Evolutionary conservation across 1,140 invertebrate genomes (phyloP), one percentile per base, ranked within the genome.

Genomic region (Bombus breviceps): DNA sequence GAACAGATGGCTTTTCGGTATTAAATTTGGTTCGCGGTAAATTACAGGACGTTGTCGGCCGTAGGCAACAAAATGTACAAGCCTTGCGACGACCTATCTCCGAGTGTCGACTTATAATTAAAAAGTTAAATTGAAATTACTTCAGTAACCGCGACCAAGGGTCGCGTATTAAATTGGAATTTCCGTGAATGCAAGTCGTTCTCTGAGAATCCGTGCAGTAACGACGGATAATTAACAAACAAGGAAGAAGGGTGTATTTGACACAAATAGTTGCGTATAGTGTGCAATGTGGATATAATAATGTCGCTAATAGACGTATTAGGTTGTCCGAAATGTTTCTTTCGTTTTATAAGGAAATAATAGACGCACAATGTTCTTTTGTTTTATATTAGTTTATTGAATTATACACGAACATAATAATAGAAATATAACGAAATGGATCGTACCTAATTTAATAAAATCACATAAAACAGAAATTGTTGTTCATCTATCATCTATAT

Each of bases 101-200:
- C 72, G 32, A 71, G 84, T 73, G 88, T 88, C 87, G 85, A 89
- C 88, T 89, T 89, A 87, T 81, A 90, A 90, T 90, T 90, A 90
- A 90, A 90, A 90, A 90, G 88, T 90, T 90, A 90, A 90, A 90
- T 89, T 90, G 88, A 90, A 87, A 89, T 89, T 87, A 89, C 85
- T 81, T 39, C 59, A 22, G 88, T 66, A 86, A 88, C 73, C 78
- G 66, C 37, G 76, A 28, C 22, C 13, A 28, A 59, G 18, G 25
- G 39, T 9, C 37, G 32, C 57, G 82, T 64, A 86, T 89, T 88
- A 89, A 88, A 87, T 89, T 83, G 88, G 66, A 89, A 71, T 88
- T 89, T 57, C 74, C 53, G 39, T 59, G 86, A 89, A 89, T 86
- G 75, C 80, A 64, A 34, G 28, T 18, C 75, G 59, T 34, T 75